Percentiles rank a stretch among this genome's conserved stretches.
Evolutionary conservation across 2,797 vertebrate species (phyloP).

Genomic region (Phaenicophaeus curvirostris): DNA sequence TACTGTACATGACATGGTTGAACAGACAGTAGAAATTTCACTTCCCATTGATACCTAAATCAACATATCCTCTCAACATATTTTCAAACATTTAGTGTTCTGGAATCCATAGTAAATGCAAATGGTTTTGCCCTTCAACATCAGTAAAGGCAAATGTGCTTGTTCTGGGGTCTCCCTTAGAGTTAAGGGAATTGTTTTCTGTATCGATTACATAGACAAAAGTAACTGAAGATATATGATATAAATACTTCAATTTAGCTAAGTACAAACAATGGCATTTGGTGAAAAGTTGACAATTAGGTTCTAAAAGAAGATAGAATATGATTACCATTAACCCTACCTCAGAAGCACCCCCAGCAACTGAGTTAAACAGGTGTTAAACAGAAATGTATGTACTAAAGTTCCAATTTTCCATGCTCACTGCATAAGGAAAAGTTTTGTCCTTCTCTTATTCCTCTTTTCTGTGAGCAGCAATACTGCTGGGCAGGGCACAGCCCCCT

Average conservation of each 20-base stretch:
- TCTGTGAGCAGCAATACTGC: neutral
- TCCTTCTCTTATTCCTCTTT: neutral
- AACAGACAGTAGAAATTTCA: constrained; percentile 21
- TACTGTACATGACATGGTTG: constrained; percentile 4
- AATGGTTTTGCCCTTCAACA: neutral
- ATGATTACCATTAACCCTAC: neutral
- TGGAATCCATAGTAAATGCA: neutral
- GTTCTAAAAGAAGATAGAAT: neutral
- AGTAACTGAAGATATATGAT: neutral
- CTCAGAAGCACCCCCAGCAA: neutral
- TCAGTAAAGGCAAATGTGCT: neutral
- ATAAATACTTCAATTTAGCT: neutral
- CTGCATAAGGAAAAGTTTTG: neutral
- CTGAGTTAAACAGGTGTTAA: neutral
- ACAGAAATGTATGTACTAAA: neutral
- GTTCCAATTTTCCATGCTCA: neutral
- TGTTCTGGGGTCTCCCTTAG: neutral
- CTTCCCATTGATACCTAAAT: neutral
- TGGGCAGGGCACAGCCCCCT: neutral
- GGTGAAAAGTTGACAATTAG: neutral
- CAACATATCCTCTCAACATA: neutral
- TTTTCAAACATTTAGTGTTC: neutral
- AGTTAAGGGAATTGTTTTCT: neutral
- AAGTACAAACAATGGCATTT: neutral
- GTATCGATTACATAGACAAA: neutral